phyloP scores from a whole-genome alignment of 1,140 invertebrate genomes.

The Berghia stephanieae region DNA sequence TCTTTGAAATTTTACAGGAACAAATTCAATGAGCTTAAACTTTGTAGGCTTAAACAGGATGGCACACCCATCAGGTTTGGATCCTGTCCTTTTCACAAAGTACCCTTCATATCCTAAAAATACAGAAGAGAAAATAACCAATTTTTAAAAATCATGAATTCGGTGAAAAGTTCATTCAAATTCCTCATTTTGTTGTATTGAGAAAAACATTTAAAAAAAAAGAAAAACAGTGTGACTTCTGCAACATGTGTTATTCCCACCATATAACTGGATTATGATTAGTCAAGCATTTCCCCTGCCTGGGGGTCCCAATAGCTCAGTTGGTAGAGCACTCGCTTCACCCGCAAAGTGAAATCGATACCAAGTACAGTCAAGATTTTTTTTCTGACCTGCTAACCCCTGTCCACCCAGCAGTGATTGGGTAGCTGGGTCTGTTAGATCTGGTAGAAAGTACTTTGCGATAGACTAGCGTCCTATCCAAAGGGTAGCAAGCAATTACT shows the following conservation, averaged over 20 bases:
- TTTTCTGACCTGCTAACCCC: too few relatives aligned
- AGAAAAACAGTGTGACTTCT: neutral
- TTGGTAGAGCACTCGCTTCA: too few relatives aligned
- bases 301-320: too few relatives aligned
- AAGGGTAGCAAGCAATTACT: too few relatives aligned
- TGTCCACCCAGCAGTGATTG: too few relatives aligned
- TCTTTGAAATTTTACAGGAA: slow-evolving; percentile 74
- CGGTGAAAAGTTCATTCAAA: neutral
- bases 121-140: slow-evolving; percentile 15
- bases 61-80: slow-evolving; percentile 82
- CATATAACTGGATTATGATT: neutral
- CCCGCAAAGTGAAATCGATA: too few relatives aligned
- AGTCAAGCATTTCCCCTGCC: neutral
- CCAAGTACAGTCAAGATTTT: too few relatives aligned
- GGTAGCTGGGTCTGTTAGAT: too few relatives aligned
- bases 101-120: slow-evolving; percentile 73
- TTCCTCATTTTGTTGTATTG: neutral
- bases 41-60: slow-evolving; percentile 78
- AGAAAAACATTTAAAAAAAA: neutral
- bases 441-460: too few relatives aligned
- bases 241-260: neutral
- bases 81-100: slow-evolving; percentile 80
- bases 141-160: neutral
- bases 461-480: too few relatives aligned
- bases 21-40: slow-evolving; percentile 71